Base-by-base conservation (phyloP, 2,888 invertebrate species). In the Crepidodera aurea region DNA sequence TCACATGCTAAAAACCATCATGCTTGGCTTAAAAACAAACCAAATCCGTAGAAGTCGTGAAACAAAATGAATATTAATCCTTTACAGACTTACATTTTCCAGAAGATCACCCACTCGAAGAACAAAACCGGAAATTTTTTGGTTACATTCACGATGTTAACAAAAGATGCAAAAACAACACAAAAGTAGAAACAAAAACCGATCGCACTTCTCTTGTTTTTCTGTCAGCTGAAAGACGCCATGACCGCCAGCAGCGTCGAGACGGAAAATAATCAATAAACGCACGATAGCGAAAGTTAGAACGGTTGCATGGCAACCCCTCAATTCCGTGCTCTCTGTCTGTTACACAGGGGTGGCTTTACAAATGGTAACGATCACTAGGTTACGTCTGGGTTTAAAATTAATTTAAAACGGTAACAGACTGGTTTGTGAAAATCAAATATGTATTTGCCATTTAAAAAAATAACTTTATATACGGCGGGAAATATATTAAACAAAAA, bases 231-330 rank as follows among this genome's bases (percentile, higher is more conserved):
- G 81, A 80, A 79, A 75, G 79, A 75, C 80, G 80, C 80, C 80
- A 79, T 74, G 66, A 66, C 76, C 75, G 75, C 73, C 75, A 75
- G 61, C 64, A 62, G 77, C 80, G 79, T 77, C 79, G 79, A 77
- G 80, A 80, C 80, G 79, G 71, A 77, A 80, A 80, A 81, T 80
- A 81, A 81, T 82, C 81, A 81, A 82, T 82, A 81, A 71, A 76
- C 75, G 72, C 71, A 75, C 77, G 80, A 80, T 77, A 80, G 80
- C 74, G 80, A 81, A 81, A 81, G 81, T 80, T 75, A 76, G 65
- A 64, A 63, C 65, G 70, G 80, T 81, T 75, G 79, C 80, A 66
- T 71, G 64, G 80, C 80, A 76, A 80, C 80, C 73, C 67, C 69
- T 67, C 71, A 67, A 64, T 62, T 66, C 69, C 68, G 53, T 53